Evolutionary conservation across 2,888 invertebrate genomes (phyloP).

Genomic region (Pollenia angustigena): DNA sequence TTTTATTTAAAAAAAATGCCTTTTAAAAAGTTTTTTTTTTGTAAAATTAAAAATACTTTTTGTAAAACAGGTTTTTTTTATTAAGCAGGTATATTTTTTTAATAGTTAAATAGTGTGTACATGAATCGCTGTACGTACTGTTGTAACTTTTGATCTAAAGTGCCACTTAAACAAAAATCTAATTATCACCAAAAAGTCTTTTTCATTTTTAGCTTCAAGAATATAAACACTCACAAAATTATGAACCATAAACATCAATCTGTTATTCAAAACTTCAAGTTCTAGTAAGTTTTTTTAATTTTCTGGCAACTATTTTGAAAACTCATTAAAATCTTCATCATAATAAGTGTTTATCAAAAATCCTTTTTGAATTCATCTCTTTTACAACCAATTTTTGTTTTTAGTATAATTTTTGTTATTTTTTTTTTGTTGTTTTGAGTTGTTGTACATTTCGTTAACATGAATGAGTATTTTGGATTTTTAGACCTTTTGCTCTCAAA

Average conservation of each 20-base stretch:
- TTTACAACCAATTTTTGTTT: not conserved
- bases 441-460: slow-evolving; percentile 49
- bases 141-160: too few relatives aligned
- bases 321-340: slow-evolving; percentile 65
- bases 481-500: slow-evolving; percentile 6
- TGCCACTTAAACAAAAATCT: too few relatives aligned
- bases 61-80: too few relatives aligned
- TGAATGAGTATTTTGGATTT: slow-evolving; percentile 46
- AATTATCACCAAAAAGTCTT: too few relatives aligned
- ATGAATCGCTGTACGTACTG: too few relatives aligned
- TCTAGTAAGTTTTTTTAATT: not conserved
- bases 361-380: slow-evolving; percentile 31
- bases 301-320: slow-evolving; percentile 55
- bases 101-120: too few relatives aligned
- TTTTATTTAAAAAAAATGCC: too few relatives aligned
- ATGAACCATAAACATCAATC: not conserved
- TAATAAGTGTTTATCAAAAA: slow-evolving; percentile 64
- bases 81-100: too few relatives aligned
- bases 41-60: too few relatives aligned
- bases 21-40: too few relatives aligned
- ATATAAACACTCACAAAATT: not conserved
- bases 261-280: slow-evolving; percentile 4
- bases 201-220: not conserved
- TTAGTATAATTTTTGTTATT: not conserved
- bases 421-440: not conserved